A percentile compares a stretch with the other conserved stretches of the same genome.
Conservation (phyloP, 2,888 invertebrate species). For the Glyphotaelius pellucidus region DNA sequence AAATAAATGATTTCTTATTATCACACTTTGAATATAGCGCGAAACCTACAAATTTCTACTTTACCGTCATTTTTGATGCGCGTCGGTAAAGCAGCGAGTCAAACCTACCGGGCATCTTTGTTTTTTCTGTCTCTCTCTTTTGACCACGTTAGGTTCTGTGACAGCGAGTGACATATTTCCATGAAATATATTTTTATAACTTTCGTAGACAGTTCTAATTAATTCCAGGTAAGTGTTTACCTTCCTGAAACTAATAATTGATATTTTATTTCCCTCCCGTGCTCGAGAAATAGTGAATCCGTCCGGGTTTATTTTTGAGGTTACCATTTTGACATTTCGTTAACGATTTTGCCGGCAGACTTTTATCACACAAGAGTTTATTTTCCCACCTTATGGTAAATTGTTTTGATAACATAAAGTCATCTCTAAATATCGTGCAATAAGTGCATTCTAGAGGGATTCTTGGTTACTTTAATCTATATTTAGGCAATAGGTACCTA, state of each 20-base stretch:
- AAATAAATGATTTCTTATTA: not conserved
- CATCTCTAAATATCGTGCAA: not conserved
- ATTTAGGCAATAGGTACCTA: not conserved
- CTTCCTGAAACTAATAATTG: not conserved
- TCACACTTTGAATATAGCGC: not conserved
- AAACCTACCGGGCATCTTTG: not conserved
- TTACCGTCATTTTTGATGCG: not conserved
- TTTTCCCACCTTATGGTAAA: not conserved
- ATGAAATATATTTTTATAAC: slow-evolving; percentile 36
- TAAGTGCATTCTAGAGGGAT: not conserved
- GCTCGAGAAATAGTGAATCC: not conserved
- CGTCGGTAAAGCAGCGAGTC: slow-evolving; percentile 49
- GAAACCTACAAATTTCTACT: slow-evolving; percentile 1
- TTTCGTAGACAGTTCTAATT: not conserved
- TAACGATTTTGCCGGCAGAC: slow-evolving; percentile 49
- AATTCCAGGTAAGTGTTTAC: slow-evolving; percentile 4
- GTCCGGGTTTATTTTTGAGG: slow-evolving; percentile 42
- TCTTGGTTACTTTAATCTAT: not conserved
- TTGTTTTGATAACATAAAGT: slow-evolving; percentile 5
- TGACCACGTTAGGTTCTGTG: slow-evolving; percentile 57
- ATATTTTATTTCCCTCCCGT: not conserved
- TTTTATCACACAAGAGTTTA: not conserved
- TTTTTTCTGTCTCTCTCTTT: slow-evolving; percentile 44
- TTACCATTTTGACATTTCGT: slow-evolving; percentile 55
- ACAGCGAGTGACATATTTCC: slow-evolving; percentile 49